Percentiles rank a stretch among this genome's conserved stretches.
These are phyloP conservation scores for Cavia porcellus DNA, from an alignment of 2,113 vertebrate species.

Conservation along the genomic window DNA sequence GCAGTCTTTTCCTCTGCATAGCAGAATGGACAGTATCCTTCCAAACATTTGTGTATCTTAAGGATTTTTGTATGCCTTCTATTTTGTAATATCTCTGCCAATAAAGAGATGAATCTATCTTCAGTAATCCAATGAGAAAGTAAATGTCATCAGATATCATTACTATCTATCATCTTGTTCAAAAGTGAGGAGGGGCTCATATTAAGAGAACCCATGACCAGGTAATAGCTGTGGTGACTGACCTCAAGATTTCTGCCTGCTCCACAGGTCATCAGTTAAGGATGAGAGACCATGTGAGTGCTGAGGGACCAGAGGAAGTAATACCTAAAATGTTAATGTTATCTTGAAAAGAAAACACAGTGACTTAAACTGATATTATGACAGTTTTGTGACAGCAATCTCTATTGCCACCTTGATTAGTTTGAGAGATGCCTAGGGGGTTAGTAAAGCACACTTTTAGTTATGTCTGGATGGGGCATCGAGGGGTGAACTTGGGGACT, in stretches of 20 bases:
- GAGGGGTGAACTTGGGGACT: neutral
- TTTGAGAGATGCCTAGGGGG: neutral
- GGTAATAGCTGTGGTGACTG: neutral
- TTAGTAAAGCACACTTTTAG: neutral
- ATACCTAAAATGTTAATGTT: neutral
- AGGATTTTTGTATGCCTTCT: conserved; percentile 4
- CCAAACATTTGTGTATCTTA: neutral
- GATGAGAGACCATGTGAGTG: neutral
- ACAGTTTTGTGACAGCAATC: neutral
- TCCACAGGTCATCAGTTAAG: neutral
- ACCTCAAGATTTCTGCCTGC: neutral
- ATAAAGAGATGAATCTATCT: neutral
- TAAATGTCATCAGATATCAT: conserved; percentile 1
- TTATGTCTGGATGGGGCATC: neutral
- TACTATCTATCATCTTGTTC: neutral
- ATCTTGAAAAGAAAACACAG: neutral
- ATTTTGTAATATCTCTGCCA: neutral
- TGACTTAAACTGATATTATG: neutral
- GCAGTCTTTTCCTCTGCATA: neutral
- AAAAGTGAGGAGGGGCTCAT: neutral
- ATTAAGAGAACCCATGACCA: neutral
- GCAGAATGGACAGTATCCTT: neutral
- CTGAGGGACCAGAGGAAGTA: neutral
- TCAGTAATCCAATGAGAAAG: neutral
- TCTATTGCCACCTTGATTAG: neutral